These are phyloP conservation scores for Acrocera orbiculus DNA, from an alignment of 2,888 invertebrate genomes.

Conservation along the genomic window DNA sequence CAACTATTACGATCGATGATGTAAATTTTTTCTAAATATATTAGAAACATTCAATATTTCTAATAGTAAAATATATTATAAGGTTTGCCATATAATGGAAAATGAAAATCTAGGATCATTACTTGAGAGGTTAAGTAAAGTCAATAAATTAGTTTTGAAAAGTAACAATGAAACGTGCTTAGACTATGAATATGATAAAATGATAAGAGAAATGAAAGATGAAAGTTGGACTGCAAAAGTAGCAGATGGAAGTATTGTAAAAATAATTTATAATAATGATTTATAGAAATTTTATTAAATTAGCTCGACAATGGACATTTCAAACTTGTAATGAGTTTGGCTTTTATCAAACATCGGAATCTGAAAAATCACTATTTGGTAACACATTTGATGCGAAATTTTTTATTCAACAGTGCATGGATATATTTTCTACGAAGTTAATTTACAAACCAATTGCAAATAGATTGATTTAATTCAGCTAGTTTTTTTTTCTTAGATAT, in stretches of 20 bases:
- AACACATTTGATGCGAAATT: conserved; percentile 57
- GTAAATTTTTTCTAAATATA: conserved; percentile 21
- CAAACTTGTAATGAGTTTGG: conserved; percentile 95
- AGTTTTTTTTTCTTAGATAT: conserved; percentile 32
- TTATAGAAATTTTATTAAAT: conserved; percentile 2
- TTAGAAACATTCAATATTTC: background rate
- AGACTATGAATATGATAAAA: conserved; percentile 64
- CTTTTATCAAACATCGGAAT: conserved; percentile 71
- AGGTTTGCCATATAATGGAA: conserved; percentile 61
- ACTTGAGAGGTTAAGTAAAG: conserved; percentile 50
- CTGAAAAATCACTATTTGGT: conserved; percentile 45
- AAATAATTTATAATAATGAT: background rate
- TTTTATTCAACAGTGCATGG: conserved; percentile 63
- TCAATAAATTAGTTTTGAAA: conserved; percentile 51
- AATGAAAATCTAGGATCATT: conserved; percentile 40
- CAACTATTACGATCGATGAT: conserved; percentile 61
- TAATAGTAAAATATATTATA: background rate
- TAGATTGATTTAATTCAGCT: background rate
- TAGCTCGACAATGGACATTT: conserved; percentile 77
- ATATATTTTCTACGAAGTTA: conserved; percentile 63
- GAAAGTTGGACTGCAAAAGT: conserved; percentile 52
- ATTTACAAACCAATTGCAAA: conserved; percentile 13
- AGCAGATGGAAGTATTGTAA: conserved; percentile 28
- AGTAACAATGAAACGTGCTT: conserved; percentile 54
- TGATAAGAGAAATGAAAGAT: conserved; percentile 50